Conservation (phyloP, 2,113 vertebrate species). For the Barbus barbus region DNA sequence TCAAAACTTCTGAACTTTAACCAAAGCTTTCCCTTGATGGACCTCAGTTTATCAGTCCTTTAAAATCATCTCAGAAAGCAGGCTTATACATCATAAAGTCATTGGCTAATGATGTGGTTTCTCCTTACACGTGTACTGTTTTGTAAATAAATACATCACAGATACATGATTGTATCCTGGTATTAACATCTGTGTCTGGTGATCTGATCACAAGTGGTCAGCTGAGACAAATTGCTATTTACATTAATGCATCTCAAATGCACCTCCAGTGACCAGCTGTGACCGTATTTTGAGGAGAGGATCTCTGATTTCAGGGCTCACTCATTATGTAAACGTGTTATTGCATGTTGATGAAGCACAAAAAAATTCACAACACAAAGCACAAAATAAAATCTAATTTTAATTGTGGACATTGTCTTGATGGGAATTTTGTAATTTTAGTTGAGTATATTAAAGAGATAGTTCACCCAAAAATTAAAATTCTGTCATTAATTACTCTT, state of each 20-base stretch:
- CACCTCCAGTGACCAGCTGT: neutral
- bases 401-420: no score
- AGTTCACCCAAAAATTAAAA: no score
- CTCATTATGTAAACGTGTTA: neutral
- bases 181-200: neutral
- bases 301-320: slow-evolving; percentile 6
- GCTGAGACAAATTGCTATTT: neutral
- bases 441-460: no score
- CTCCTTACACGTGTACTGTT: neutral
- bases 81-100: neutral
- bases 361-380: no score
- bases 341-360: neutral
- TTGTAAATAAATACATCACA: slow-evolving; percentile 47
- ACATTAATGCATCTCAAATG: neutral
- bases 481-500: no score
- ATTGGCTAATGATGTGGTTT: neutral
- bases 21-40: neutral
- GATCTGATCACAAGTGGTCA: neutral
- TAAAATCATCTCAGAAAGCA: neutral
- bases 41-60: neutral
- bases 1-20: slow-evolving; percentile 48
- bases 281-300: neutral
- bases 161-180: neutral
- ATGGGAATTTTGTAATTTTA: no score
- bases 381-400: no score